Base-by-base conservation (phyloP, 2,797 vertebrate genomes). In the Poliocrania exsul region DNA sequence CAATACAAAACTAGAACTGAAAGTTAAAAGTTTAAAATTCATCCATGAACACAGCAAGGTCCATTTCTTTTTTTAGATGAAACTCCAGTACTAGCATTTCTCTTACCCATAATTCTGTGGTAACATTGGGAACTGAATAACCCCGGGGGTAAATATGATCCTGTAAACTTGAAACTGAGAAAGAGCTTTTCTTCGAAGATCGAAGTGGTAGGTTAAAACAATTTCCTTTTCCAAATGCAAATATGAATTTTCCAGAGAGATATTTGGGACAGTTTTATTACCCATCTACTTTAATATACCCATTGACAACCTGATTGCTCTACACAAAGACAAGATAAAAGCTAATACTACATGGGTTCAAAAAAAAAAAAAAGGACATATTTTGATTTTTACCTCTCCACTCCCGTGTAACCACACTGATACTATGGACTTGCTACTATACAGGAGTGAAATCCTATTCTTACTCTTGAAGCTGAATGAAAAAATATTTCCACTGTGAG, bases 1-100 rank as follows among this genome's bases (percentile, higher is more conserved):
- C 49, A 72, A 70, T 85, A 86, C 81, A 90, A 79, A 90, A 82
- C 35, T 33, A 72, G 73, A 88, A 64, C 38, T 70, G 77, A 74
- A 90, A 92, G 58, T 79, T 66, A 58, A 28, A 92, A 95, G 80
- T 90, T 96, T 81, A 75, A 92, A 86, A 86, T 88, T 69, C 44
- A 84, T 95, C 70, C 31, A 64, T 91, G 81, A 77, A 20, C 60
- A 81, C 40, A 67, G 35, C 46, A 46, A 82, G 11, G 56, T 53
- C 51, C 50, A 26, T 66, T 62, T 44, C 23, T 62, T 16, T 64
- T 89, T 81, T 65, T 8, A 11, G 31, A 25, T 64, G 54, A 90
- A 95, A 54, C 38, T 90, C 31, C 7, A 33, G 47, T 70, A 21
- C 37, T 83, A 75, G 16, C 37, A 66, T 83, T 90, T 50, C 50